Base-by-base conservation (phyloP, 2,888 invertebrate species). In the Orthosia incerta region DNA sequence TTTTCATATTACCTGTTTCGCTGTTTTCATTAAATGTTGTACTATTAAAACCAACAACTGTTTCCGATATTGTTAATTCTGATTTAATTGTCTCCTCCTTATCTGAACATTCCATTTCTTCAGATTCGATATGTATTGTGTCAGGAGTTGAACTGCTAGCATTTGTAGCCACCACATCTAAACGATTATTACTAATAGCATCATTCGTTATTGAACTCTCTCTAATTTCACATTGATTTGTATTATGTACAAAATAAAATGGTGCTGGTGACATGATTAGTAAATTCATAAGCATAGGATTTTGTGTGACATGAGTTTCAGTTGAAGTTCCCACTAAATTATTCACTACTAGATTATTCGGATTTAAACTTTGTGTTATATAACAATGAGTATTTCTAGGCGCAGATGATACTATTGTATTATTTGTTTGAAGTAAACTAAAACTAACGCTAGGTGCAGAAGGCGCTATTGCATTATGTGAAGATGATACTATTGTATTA, bases 61-160 rank as follows among this genome's bases (percentile, higher is more conserved):
- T 60, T 50, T 74, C 68, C 2, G 75, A 70, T 31, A 48, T 15
- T 16, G 59, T 48, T 55, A 50, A 45, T 55, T 71, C 18, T n/a
- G 46, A 26, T 45, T 60, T 15, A n/a, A 16, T 9, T 13, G 15
- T 20, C 13, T 20, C 31, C 16, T 53, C 48, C n/a, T 23, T 46
- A 11, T 51, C 50, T n/a, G 50, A 55, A 31, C n/a, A 16, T n/a
- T 20, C 70, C 0, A 46, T 26, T 48, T 15, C 20, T 55, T 53
- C 48, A 20, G 3, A 1, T 20, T 60, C 20, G 45, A 31, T 55
- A 23, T 13, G 31, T 5, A 45, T 4, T 70, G n/a, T 45, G 13
- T 26, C 26, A 16, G 45, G 0, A 55, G 9, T 66, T n/a, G 13
- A 23, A 50, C 1, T 16, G 45, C 13, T 50, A n/a, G 56, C 31